Evolutionary conservation across 37 sponge, comb jelly and placozoan genomes (phyloP).

Genomic region (Spongilla lacustris): DNA sequence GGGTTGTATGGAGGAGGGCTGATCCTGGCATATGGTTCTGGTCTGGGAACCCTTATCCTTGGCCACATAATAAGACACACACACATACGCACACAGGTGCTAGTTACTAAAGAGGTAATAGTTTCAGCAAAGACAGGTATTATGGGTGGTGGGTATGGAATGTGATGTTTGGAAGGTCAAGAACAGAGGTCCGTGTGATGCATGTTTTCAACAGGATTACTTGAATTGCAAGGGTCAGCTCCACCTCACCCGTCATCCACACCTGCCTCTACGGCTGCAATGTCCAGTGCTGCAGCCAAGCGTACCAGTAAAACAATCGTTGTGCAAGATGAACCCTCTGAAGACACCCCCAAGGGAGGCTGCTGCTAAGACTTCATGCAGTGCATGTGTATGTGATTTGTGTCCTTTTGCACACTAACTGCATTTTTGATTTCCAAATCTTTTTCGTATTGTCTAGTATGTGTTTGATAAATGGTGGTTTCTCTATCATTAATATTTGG

Average conservation of each 20-base stretch:
- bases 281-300: neutral
- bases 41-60: no score
- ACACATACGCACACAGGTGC: no score
- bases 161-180: neutral
- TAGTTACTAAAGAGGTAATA: no score
- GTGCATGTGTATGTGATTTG: neutral
- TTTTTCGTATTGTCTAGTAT: neutral
- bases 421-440: neutral
- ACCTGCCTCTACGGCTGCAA: neutral
- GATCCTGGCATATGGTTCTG: no score
- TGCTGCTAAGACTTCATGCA: neutral
- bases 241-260: neutral
- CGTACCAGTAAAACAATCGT: neutral
- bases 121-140: no score
- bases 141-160: neutral
- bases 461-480: neutral
- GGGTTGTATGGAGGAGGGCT: no score
- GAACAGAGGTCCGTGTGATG: neutral
- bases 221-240: neutral
- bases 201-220: neutral
- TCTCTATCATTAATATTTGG: neutral
- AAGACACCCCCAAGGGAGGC: neutral
- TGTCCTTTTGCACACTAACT: neutral
- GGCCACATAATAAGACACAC: no score
- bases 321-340: neutral